Conservation (phyloP, 2,888 invertebrate species). For the Trachelus troglodyta region DNA sequence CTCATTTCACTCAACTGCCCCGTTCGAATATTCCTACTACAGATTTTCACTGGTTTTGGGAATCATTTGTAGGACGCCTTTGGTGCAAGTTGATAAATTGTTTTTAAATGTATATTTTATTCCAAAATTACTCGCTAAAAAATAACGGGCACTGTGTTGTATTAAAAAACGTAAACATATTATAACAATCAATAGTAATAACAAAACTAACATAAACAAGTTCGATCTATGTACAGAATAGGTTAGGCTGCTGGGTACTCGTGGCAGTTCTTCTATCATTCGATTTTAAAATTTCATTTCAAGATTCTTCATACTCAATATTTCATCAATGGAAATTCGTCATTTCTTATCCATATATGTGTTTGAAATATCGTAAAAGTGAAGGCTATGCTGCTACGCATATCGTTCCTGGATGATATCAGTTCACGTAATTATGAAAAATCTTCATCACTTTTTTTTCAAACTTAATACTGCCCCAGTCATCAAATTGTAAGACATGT, state of each 20-base stretch:
- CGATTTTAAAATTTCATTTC: not conserved
- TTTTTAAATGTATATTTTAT: constrained; percentile 11
- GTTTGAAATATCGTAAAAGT: not conserved
- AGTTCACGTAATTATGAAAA: not conserved
- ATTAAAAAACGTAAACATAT: constrained; percentile 9
- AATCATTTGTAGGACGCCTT: not conserved
- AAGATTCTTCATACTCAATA: not conserved
- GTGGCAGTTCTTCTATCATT: not conserved
- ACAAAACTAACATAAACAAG: constrained; percentile 18
- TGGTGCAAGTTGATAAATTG: not conserved
- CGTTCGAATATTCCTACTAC: not conserved
- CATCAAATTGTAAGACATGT: not conserved
- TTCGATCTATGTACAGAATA: constrained; percentile 19
- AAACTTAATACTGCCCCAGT: not conserved
- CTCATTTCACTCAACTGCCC: not conserved
- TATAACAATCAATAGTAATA: constrained; percentile 19
- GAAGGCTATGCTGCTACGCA: too few relatives aligned
- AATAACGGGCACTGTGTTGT: not conserved
- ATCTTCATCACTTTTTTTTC: not conserved
- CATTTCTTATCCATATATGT: not conserved
- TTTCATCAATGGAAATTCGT: not conserved
- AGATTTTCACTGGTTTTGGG: not conserved
- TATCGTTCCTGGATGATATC: not conserved
- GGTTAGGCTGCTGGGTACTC: not conserved
- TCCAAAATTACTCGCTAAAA: constrained; percentile 12